Percentiles rank a stretch among this genome's conserved stretches.
phyloP scores from a whole-genome alignment of 1,140 invertebrate genomes.

The Zaprionus lachaisei region DNA sequence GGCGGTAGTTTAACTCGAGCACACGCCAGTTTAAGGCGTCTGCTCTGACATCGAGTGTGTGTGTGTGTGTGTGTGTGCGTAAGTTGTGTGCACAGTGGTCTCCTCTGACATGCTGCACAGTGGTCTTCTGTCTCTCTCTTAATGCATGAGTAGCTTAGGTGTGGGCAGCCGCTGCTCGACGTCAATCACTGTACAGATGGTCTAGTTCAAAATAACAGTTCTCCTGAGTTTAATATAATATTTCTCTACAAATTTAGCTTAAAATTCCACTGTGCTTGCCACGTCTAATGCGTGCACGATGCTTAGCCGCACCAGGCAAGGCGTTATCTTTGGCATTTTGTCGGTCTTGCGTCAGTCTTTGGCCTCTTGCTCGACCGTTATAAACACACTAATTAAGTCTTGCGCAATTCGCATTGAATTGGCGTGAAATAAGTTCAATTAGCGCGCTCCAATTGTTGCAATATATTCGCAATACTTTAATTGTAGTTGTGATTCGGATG shows the following conservation, averaged over 20 bases:
- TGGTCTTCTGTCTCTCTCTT: background rate
- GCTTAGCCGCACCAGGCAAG: constrained; percentile 21
- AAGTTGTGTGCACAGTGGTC: background rate
- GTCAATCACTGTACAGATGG: background rate
- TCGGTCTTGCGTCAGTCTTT: constrained; percentile 17
- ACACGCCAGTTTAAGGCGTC: constrained; percentile 5
- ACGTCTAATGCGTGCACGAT: constrained; percentile 25
- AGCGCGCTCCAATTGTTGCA: constrained; percentile 28
- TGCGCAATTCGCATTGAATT: constrained; percentile 43
- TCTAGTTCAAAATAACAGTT: background rate
- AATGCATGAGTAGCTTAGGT: background rate
- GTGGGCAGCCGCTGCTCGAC: background rate
- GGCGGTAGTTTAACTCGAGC: constrained; percentile 14
- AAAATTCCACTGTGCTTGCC: constrained; percentile 2
- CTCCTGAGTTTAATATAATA: background rate
- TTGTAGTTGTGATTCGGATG: background rate
- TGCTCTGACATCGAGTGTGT: constrained; percentile 12
- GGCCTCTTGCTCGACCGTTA: constrained; percentile 16
- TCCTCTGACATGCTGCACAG: background rate
- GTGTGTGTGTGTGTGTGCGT: background rate
- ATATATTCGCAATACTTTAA: constrained; percentile 34
- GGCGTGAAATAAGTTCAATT: constrained; percentile 62
- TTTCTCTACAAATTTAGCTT: background rate
- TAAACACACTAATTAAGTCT: constrained; percentile 61
- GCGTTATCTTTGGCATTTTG: constrained; percentile 41